Evolutionary conservation across 64 coral and sea anemone genomes (phyloP).

Genomic region (Montipora sp.): DNA sequence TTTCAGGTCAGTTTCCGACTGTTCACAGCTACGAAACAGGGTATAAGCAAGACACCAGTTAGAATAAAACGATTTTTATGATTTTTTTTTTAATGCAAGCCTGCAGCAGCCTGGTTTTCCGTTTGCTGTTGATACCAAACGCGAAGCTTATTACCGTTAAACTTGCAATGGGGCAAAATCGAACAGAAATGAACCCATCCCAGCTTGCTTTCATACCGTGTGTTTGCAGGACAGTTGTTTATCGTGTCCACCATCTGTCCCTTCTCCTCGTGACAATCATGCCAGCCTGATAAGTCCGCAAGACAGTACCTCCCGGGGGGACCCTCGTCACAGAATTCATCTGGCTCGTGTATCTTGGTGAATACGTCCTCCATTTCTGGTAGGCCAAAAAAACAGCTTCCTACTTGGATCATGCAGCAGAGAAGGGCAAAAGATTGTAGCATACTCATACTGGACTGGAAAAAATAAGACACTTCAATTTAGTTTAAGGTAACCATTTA

Average conservation of each 20-base stretch:
- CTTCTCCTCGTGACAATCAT: neutral
- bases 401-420: neutral
- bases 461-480: neutral
- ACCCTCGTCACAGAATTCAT: slow-evolving; percentile 37
- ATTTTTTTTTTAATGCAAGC: too few species aligned
- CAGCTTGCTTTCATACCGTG: neutral
- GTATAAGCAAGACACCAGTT: too few species aligned
- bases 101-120: too few species aligned
- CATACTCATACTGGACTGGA: neutral
- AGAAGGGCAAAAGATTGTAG: neutral
- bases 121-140: too few species aligned
- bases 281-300: slow-evolving; percentile 8
- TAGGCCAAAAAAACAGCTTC: neutral
- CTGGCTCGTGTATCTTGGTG: neutral
- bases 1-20: too few species aligned
- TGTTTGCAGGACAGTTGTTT: neutral
- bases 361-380: neutral
- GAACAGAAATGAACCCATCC: too few species aligned
- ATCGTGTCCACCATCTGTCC: slow-evolving; percentile 30
- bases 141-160: too few species aligned
- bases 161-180: too few species aligned
- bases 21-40: too few species aligned
- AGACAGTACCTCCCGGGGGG: slow-evolving; percentile 35
- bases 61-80: too few species aligned
- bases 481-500: too few species aligned